A percentile compares a stretch with the other conserved stretches of the same genome.
These are phyloP conservation scores for Grapholita molesta DNA, from an alignment of 1,140 invertebrate genomes.

Conservation along the genomic window DNA sequence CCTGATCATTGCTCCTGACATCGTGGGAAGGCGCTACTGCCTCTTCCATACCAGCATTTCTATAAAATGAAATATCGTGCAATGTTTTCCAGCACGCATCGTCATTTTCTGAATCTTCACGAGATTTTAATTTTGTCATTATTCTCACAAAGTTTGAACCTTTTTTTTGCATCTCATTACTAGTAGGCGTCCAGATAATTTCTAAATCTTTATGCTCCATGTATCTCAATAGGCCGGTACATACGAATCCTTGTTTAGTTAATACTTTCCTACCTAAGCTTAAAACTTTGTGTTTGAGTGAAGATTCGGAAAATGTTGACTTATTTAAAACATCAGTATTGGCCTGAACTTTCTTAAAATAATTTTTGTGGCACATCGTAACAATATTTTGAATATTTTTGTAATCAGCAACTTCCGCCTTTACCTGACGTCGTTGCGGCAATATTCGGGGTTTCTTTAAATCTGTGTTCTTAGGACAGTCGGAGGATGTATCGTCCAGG, in stretches of 20 bases:
- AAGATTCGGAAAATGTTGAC: constrained; percentile 26
- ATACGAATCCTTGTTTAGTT: constrained; percentile 45
- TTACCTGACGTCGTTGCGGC: background rate
- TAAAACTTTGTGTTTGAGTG: constrained; percentile 57
- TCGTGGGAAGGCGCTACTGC: background rate
- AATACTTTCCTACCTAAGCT: constrained; percentile 61
- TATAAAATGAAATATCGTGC: background rate
- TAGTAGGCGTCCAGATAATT: constrained; percentile 44
- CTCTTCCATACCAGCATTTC: background rate
- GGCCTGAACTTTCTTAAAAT: constrained; percentile 33
- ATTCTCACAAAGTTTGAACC: constrained; percentile 39
- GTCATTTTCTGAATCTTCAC: constrained; percentile 27
- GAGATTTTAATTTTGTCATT: constrained; percentile 33
- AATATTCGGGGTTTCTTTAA: background rate
- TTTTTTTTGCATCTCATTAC: constrained; percentile 2
- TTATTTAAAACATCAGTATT: constrained; percentile 20
- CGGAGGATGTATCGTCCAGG: background rate
- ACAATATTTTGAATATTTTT: constrained; percentile 39
- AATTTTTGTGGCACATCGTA: constrained; percentile 37
- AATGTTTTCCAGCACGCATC: constrained; percentile 35
- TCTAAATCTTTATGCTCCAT: constrained; percentile 57
- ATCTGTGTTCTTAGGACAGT: background rate
- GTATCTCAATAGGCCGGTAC: constrained; percentile 53
- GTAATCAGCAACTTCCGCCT: background rate
- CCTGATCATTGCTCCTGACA: background rate